Evolutionary conservation across 2,113 vertebrate species (phyloP).

Genomic region (Chunga burmeisteri): DNA sequence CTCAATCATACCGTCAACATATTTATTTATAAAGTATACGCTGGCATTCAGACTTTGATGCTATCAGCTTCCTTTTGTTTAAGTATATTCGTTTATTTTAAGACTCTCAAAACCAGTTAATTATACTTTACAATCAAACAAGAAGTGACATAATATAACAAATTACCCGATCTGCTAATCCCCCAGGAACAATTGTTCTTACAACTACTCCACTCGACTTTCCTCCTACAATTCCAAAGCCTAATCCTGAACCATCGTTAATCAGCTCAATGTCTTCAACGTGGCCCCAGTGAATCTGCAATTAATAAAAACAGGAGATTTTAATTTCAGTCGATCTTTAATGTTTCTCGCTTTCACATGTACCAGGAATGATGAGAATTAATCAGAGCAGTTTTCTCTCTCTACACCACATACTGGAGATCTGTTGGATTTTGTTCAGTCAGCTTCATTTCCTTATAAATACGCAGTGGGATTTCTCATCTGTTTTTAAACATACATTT

Average conservation of each 20-base stretch:
- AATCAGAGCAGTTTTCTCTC: background rate
- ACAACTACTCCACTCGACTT: constrained; percentile 90
- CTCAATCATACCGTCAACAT: background rate
- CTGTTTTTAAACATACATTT: constrained; percentile 18
- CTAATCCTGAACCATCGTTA: constrained; percentile 94
- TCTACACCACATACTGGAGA: background rate
- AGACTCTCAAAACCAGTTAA: constrained; percentile 51
- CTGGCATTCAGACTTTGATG: constrained; percentile 38
- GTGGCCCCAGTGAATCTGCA: constrained; percentile 86
- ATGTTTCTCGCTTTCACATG: background rate
- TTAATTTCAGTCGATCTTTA: background rate
- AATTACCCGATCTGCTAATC: constrained; percentile 89
- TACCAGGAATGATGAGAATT: background rate
- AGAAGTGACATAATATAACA: constrained; percentile 55
- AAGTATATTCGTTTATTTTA: constrained; percentile 44
- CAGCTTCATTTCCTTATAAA: constrained; percentile 13
- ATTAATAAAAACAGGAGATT: constrained; percentile 41
- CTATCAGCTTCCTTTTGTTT: constrained; percentile 51
- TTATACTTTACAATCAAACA: constrained; percentile 33
- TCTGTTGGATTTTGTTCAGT: constrained; percentile 15
- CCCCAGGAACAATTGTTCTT: constrained; percentile 87
- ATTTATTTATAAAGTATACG: background rate
- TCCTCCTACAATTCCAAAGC: constrained; percentile 96
- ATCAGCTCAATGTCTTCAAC: constrained; percentile 90
- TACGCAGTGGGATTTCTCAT: background rate